Evolutionary conservation across 2,888 invertebrate genomes (phyloP).

Genomic region (Dasypogon diadema): DNA sequence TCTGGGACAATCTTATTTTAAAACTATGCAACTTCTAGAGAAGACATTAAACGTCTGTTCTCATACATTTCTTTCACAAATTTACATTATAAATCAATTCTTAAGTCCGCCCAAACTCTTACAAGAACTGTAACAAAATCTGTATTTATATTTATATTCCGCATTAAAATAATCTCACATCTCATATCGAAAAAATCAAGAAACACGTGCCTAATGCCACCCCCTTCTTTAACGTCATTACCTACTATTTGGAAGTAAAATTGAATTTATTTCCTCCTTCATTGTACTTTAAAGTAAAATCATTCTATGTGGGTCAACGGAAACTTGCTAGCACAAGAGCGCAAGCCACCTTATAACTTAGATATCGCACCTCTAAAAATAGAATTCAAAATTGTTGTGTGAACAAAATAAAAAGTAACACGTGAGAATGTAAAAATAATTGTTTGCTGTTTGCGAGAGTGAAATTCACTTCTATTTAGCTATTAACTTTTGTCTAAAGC

Average conservation of each 20-base stretch:
- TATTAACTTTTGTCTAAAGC: no score
- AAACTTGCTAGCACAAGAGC: conserved; percentile 23
- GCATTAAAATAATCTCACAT: no score
- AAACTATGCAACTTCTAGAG: no score
- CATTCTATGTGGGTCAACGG: conserved; percentile 16
- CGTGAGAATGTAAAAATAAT: conserved; percentile 36
- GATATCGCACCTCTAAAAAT: conserved; percentile 40
- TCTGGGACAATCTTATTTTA: no score
- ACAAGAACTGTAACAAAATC: no score
- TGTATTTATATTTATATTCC: no score
- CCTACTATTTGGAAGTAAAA: conserved; percentile 25
- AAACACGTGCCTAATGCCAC: neutral
- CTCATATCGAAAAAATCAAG: neutral
- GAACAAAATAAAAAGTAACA: conserved; percentile 4
- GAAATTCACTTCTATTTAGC: no score
- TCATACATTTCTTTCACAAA: no score
- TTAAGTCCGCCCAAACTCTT: no score
- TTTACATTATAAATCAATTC: no score
- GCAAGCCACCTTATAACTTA: conserved; percentile 6
- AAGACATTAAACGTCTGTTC: no score
- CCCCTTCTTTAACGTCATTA: neutral
- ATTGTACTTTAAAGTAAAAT: conserved; percentile 18
- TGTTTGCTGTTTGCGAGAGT: neutral
- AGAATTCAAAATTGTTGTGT: conserved; percentile 18
- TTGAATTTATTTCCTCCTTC: conserved; percentile 7